Base-by-base conservation (phyloP, 2,113 vertebrate species). In the Lynx canadensis region DNA sequence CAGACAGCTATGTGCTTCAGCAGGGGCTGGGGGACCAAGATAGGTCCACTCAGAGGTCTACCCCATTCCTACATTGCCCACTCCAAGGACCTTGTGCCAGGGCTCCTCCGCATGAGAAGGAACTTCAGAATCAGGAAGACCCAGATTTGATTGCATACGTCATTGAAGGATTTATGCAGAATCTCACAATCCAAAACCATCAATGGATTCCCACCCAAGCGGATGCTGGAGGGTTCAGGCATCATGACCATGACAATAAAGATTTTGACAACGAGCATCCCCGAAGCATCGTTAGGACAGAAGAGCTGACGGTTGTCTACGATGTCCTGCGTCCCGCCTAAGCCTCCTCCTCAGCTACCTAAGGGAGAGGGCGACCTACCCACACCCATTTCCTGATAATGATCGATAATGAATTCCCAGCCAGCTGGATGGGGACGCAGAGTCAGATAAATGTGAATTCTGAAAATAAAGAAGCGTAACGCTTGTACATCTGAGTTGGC, bases 51-150 rank as follows among this genome's bases (percentile, higher is more conserved):
- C 50, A 29, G 15, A 79, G n/a, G 48, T 55, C 57, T 23, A 18
- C 69, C 45, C 29, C 19, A 2, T 5, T 0, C 12, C 81, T 12
- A 12, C 4, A 0, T 0, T 23, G 79, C 15, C 5, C 7, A 4
- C 8, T 29, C 68, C 41, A 16, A 52, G 19, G 36, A 63, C 21
- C 0, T 1, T 19, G 19, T 12, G 9, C 12, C 0, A 7, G 15
- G 23, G 4, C 45, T 29, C 10, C 45, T 29, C 10, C 12, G 29
- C 23, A 1, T 25, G 52, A 68, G 29, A 48, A 94, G 25, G 29
- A 78, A 48, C 2, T 1, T 45, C 21, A 36, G 18, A 36, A 27
- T 84, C 31, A 31, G 50, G 36, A 65, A 88, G 38, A 36, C 8
- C 69, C 29, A 2, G 21, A 12, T 57, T 23, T 4, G 16, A 41